phyloP scores from a whole-genome alignment of 2,888 invertebrate species.

The Callimorpha dominula region DNA sequence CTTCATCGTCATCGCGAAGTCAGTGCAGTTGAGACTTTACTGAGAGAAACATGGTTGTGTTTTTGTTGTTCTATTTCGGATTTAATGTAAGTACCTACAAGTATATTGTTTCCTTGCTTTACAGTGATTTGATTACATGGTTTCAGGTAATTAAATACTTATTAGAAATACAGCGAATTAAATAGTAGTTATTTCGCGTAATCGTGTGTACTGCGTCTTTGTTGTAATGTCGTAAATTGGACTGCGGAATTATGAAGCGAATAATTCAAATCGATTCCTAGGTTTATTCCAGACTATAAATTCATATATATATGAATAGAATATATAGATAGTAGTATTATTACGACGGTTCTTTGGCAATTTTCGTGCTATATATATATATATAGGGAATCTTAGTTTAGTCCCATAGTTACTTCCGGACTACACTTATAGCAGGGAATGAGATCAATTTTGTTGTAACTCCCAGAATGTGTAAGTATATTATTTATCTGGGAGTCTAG shows the following conservation, averaged over 20 bases:
- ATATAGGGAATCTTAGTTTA: too few relatives aligned
- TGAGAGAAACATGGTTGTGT: constrained; percentile 53
- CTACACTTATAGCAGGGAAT: too few relatives aligned
- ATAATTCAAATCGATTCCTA: neutral
- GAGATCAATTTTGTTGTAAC: neutral
- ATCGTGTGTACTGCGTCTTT: neutral
- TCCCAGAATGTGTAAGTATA: neutral
- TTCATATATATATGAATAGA: too few relatives aligned
- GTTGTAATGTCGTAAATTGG: neutral
- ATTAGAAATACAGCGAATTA: neutral
- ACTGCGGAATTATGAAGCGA: neutral
- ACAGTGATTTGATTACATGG: neutral
- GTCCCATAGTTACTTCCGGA: too few relatives aligned
- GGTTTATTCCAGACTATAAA: neutral
- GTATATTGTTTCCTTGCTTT: neutral
- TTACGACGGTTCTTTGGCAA: neutral
- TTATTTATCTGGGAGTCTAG: neutral
- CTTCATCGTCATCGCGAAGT: constrained; percentile 21
- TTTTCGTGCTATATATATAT: too few relatives aligned
- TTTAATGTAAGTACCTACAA: constrained; percentile 49
- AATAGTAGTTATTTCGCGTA: neutral
- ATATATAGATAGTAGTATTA: neutral
- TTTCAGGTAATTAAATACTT: neutral
- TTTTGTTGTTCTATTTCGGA: constrained; percentile 41
- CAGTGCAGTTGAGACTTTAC: constrained; percentile 52